Conservation (phyloP, 2,888 invertebrate genomes). For the Halictus ligatus region DNA sequence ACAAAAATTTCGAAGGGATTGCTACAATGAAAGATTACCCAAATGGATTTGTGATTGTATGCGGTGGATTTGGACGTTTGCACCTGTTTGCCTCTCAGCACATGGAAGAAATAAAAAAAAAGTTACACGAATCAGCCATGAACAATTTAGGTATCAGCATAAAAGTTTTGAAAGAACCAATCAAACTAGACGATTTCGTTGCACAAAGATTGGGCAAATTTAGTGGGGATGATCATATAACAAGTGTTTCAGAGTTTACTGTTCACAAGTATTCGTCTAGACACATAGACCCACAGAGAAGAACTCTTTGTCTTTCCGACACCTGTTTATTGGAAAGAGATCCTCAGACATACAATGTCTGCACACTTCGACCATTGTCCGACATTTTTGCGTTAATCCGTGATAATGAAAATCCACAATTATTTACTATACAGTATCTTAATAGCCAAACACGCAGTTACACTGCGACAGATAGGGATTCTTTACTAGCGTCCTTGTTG, state of each 20-base stretch:
- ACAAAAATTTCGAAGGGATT: slow-evolving; percentile 93
- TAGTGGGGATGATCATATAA: slow-evolving; percentile 97
- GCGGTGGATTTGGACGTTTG: slow-evolving; percentile 95
- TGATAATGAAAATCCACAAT: slow-evolving; percentile 95
- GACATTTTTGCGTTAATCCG: slow-evolving; percentile 97
- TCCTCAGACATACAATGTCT: slow-evolving; percentile 97
- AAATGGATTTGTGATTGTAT: slow-evolving; percentile 96
- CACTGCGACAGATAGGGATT: slow-evolving; percentile 97
- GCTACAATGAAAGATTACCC: slow-evolving; percentile 93
- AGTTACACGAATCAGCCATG: slow-evolving; percentile 93
- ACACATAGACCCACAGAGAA: slow-evolving; percentile 93
- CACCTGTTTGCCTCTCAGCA: slow-evolving; percentile 95
- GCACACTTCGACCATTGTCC: slow-evolving; percentile 92
- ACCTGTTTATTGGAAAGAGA: slow-evolving; percentile 98
- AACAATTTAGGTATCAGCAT: slow-evolving; percentile 93
- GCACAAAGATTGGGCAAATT: slow-evolving; percentile 94
- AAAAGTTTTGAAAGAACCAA: slow-evolving; percentile 92
- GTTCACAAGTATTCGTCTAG: slow-evolving; percentile 95
- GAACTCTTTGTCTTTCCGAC: slow-evolving; percentile 97
- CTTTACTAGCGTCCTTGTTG: slow-evolving; percentile 96
- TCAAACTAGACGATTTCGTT: slow-evolving; percentile 94
- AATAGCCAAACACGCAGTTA: slow-evolving; percentile 95
- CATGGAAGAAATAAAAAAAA: slow-evolving; percentile 94
- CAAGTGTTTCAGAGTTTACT: slow-evolving; percentile 97
- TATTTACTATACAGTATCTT: slow-evolving; percentile 97